phyloP scores from a whole-genome alignment of 2,888 invertebrate species.

The Oxyteleia sp. region DNA sequence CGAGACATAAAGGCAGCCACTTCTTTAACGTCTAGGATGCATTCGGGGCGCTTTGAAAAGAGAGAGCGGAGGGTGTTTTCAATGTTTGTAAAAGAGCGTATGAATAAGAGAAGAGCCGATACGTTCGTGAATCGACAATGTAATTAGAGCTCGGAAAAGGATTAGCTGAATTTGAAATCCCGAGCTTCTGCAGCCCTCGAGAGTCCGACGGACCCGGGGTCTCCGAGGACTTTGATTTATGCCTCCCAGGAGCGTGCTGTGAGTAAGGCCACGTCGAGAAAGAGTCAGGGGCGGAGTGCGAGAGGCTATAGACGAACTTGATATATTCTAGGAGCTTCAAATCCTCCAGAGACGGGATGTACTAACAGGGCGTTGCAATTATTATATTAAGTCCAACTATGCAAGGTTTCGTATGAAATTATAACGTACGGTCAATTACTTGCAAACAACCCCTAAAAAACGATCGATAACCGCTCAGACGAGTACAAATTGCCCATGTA shows the following conservation, averaged over 20 bases:
- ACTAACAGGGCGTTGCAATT: conserved; percentile 71
- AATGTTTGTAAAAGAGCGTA: conserved; percentile 73
- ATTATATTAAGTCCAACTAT: conserved; percentile 68
- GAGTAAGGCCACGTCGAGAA: conserved; percentile 64
- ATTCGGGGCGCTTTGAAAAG: conserved; percentile 59
- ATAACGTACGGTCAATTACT: conserved; percentile 63
- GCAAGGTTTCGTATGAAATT: conserved; percentile 51
- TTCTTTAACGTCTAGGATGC: conserved; percentile 55
- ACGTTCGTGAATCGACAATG: conserved; percentile 82
- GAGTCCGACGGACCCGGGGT: conserved; percentile 76
- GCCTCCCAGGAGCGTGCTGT: conserved; percentile 82
- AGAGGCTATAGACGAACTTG: conserved; percentile 65
- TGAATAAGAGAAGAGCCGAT: conserved; percentile 72
- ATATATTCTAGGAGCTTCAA: conserved; percentile 65
- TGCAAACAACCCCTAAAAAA: conserved; percentile 60
- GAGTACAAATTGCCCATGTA: conserved; percentile 36
- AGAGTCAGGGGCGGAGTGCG: conserved; percentile 55
- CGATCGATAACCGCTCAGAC: conserved; percentile 50
- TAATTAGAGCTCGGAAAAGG: conserved; percentile 83
- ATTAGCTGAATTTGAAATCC: conserved; percentile 85
- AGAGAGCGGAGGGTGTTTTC: conserved; percentile 63
- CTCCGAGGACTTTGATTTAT: conserved; percentile 85
- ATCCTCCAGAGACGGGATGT: conserved; percentile 56
- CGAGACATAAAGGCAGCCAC: conserved; percentile 62
- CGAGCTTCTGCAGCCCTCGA: conserved; percentile 72